phyloP scores from a whole-genome alignment of 2,797 vertebrate genomes.

The Tenualosa ilisha region DNA sequence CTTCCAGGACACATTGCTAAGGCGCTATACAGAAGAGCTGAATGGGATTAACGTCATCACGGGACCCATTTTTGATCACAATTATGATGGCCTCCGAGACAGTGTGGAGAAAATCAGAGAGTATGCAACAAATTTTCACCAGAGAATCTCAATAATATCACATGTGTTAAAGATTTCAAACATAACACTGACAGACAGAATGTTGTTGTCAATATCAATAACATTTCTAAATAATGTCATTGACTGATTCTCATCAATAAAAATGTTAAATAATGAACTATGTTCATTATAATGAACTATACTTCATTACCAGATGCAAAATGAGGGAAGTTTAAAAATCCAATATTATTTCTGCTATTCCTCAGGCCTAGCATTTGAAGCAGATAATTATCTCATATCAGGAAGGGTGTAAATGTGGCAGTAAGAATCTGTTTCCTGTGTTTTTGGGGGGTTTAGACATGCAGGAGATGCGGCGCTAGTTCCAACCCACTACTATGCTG shows the following conservation, averaged over 20 bases:
- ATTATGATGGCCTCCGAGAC: constrained; percentile 88
- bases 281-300: no score
- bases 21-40: constrained; percentile 82
- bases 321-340: background rate
- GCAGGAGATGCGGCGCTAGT: constrained; percentile 75
- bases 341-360: background rate
- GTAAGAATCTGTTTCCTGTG: background rate
- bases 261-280: no score
- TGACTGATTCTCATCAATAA: background rate
- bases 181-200: background rate
- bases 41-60: constrained; percentile 86
- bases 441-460: constrained; percentile 64
- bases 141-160: no score
- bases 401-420: background rate
- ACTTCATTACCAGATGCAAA: no score
- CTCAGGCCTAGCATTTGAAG: background rate
- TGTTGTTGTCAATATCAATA: background rate
- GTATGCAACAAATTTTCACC: constrained; percentile 68
- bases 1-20: constrained; percentile 86
- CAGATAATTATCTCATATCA: background rate
- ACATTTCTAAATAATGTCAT: no score
- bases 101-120: constrained; percentile 82
- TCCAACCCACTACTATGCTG: constrained; percentile 87
- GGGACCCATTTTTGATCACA: constrained; percentile 89
- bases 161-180: no score